Percentiles rank a stretch among this genome's conserved stretches.
phyloP scores from a whole-genome alignment of 2,888 invertebrate genomes.

The Flexamia atlantica region DNA sequence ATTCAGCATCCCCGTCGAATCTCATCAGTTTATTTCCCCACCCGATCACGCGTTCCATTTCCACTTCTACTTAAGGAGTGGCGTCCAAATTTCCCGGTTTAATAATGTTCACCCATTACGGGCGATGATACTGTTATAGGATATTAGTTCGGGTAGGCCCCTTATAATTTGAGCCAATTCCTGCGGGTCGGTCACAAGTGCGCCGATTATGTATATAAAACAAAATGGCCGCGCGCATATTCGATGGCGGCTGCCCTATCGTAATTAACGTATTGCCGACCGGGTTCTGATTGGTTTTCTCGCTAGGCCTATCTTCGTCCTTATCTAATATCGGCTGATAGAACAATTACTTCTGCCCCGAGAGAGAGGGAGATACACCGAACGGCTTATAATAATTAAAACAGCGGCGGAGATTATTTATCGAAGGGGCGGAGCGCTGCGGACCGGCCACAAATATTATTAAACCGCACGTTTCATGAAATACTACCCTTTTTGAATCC shows the following conservation, averaged over 20 bases:
- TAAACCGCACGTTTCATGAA: slow-evolving; percentile 61
- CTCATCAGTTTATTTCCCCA: background rate
- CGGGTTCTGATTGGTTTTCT: slow-evolving; percentile 61
- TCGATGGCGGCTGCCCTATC: slow-evolving; percentile 33
- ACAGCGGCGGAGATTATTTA: slow-evolving; percentile 57
- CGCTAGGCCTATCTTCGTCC: slow-evolving; percentile 62
- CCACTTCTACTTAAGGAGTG: slow-evolving; percentile 54
- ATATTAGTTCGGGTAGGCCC: slow-evolving; percentile 57
- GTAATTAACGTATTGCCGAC: slow-evolving; percentile 59
- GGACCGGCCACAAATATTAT: slow-evolving; percentile 53
- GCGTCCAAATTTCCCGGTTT: slow-evolving; percentile 38
- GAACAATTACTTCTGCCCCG: slow-evolving; percentile 55
- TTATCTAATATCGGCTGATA: slow-evolving; percentile 62
- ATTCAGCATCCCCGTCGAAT: background rate
- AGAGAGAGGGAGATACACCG: slow-evolving; percentile 46
- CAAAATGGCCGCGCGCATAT: slow-evolving; percentile 60
- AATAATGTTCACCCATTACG: slow-evolving; percentile 53
- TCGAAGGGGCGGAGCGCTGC: slow-evolving; percentile 53
- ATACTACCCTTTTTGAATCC: slow-evolving; percentile 60
- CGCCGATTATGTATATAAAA: slow-evolving; percentile 60
- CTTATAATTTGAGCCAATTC: slow-evolving; percentile 62
- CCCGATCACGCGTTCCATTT: slow-evolving; percentile 42
- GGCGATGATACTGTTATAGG: slow-evolving; percentile 52
- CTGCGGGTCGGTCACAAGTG: slow-evolving; percentile 57
- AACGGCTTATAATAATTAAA: slow-evolving; percentile 62